Conservation (phyloP, 2,888 invertebrate species). For the Eupithecia inturbata region DNA sequence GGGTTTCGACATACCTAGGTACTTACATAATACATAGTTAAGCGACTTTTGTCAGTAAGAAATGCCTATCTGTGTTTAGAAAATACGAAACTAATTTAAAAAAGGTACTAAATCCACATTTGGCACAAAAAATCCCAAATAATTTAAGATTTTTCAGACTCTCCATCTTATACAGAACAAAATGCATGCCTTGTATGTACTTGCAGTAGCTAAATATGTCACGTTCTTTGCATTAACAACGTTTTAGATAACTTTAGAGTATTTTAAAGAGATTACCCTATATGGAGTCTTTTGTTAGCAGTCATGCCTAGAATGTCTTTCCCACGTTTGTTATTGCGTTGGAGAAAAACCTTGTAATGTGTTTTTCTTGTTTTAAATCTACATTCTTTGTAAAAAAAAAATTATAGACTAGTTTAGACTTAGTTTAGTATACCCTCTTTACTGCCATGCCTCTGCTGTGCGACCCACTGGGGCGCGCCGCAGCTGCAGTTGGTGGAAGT, state of each 20-base stretch:
- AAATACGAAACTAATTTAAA: background rate
- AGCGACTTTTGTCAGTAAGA: background rate
- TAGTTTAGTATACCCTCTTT: too few relatives aligned
- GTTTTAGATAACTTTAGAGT: conserved; percentile 45
- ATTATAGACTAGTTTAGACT: too few relatives aligned
- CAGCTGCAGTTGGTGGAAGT: too few relatives aligned
- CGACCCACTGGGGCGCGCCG: too few relatives aligned
- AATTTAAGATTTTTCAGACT: too few relatives aligned
- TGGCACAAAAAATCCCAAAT: too few relatives aligned
- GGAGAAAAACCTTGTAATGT: conserved; percentile 2
- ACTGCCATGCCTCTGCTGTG: too few relatives aligned
- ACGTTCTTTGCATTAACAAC: conserved; percentile 51
- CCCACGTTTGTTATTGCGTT: conserved; percentile 9
- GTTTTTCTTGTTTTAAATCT: background rate
- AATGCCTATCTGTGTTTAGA: background rate
- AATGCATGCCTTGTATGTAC: background rate
- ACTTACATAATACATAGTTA: too few relatives aligned
- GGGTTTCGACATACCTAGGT: too few relatives aligned
- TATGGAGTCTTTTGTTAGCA: conserved; percentile 40
- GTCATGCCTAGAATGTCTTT: conserved; percentile 39
- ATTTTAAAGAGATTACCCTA: conserved; percentile 46
- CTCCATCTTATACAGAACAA: background rate
- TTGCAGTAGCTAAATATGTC: conserved; percentile 46
- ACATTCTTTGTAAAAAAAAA: too few relatives aligned
- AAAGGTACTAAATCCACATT: background rate